Percentiles rank a stretch among this genome's conserved stretches.
Evolutionary conservation across 2,797 vertebrate species (phyloP).

Genomic region (Lates japonicus): DNA sequence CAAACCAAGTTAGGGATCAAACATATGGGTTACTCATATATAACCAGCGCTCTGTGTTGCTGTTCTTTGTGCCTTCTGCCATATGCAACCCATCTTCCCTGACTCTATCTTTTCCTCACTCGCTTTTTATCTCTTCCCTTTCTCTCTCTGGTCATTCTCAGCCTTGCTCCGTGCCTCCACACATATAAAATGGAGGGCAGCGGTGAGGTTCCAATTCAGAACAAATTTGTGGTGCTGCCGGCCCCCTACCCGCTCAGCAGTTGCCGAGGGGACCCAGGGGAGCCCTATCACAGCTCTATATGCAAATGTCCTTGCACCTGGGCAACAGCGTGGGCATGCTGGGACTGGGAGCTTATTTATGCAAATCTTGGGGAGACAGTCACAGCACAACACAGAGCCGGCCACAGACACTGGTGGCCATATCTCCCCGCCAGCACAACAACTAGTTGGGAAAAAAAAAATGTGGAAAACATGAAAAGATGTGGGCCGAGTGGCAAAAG

Average conservation of each 20-base stretch:
- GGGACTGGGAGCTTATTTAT: slow-evolving; percentile 99
- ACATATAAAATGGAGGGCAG: slow-evolving; percentile 86
- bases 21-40: slow-evolving; percentile 47
- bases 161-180: slow-evolving; percentile 73
- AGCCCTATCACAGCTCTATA: slow-evolving; percentile 99
- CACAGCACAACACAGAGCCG: slow-evolving; percentile 83
- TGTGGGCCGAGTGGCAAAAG: slow-evolving; percentile 55
- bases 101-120: slow-evolving; percentile 50
- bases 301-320: slow-evolving; percentile 99
- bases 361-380: slow-evolving; percentile 92
- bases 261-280: slow-evolving; percentile 97
- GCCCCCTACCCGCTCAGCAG: slow-evolving; percentile 96
- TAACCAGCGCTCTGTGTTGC: slow-evolving; percentile 33
- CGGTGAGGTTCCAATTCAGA: slow-evolving; percentile 96
- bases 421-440: slow-evolving; percentile 90
- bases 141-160: slow-evolving; percentile 80
- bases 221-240: slow-evolving; percentile 95
- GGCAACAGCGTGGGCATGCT: slow-evolving; percentile 95
- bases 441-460: slow-evolving; percentile 69
- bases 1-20: slow-evolving; percentile 64
- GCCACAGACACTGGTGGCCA: slow-evolving; percentile 85
- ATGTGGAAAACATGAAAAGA: slow-evolving; percentile 75
- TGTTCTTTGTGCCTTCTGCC: slow-evolving; percentile 60
- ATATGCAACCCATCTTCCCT: slow-evolving; percentile 60
- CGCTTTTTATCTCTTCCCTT: slow-evolving; percentile 67